Base-by-base conservation (phyloP, 2,113 vertebrate species). In the Sinocyclocheilus anophthalmus region DNA sequence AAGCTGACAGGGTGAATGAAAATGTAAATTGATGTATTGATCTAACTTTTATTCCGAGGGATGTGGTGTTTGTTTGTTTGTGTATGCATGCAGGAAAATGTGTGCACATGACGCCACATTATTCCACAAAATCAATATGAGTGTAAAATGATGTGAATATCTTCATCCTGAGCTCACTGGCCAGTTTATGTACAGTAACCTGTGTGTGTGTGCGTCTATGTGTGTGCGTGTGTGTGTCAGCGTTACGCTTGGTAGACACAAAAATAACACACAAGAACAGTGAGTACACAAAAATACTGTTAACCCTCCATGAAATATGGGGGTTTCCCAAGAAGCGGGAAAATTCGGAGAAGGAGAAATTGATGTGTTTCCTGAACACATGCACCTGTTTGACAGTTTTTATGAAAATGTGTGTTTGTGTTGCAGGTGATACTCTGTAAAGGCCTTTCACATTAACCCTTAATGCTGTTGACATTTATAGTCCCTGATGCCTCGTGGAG, bases 1-100 rank as follows among this genome's bases (percentile, higher is more conserved):
- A 88, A 86, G 67, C 73, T 88, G 33, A 87, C 37, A 84, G 53
- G 33, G 37, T 79, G 73, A 83, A 85, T 72, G 76, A 73, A 89
- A 73, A 87, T 84, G 85, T 78, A 83, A 85, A 87, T 81, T 75
- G 73, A 73, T 61, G 57, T 73, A 83, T 84, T 73, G 80, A 61
- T 79, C 45, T 48, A 57, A 48, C 24, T 33, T n/a, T 82, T 53
- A 13, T 75, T 69, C 26, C 9, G 39, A 73, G 48, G 73, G 37
- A n/a, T 84, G 48, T 42, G 42, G 30, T 20, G 53, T 48, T 26
- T 30, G 55, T 48, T 8, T 59, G 72, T 63, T 53, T 76, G 70
- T 39, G 55, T 24, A 72, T 70, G 67, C 24, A 33, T 50, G 39
- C 3, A 22, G 20, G 57, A 10, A 22, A n/a, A 59, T 72, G 0